phyloP scores from a whole-genome alignment of 2,113 vertebrate genomes.

The Tetrao urogallus region DNA sequence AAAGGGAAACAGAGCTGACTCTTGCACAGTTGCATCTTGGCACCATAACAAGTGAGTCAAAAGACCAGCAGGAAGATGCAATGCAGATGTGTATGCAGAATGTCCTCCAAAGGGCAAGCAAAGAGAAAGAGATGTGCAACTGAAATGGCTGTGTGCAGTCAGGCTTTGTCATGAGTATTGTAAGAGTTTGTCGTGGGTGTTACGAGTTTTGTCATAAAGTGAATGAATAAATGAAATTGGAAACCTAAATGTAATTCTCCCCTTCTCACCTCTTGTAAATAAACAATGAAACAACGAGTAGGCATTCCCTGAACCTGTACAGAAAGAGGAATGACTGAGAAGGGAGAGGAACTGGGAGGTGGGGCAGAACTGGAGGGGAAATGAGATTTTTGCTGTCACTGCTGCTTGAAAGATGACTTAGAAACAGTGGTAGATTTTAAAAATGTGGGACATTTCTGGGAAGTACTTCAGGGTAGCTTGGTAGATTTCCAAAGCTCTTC shows the following conservation, averaged over 20 bases:
- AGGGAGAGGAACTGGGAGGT: background rate
- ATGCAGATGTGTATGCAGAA: background rate
- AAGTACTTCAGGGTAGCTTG: background rate
- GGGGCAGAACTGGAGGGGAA: background rate
- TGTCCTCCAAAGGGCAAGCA: background rate
- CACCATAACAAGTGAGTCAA: background rate
- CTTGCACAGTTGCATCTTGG: background rate
- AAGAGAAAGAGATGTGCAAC: background rate
- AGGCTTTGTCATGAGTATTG: background rate
- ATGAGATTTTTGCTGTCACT: background rate
- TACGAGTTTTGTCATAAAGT: background rate
- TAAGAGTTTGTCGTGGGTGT: background rate
- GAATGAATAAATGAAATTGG: background rate
- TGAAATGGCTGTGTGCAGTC: background rate
- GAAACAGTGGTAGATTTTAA: background rate
- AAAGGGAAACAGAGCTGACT: background rate
- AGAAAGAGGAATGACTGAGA: background rate
- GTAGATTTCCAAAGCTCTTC: background rate
- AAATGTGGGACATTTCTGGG: background rate
- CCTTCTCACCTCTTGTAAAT: background rate
- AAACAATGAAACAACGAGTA: background rate
- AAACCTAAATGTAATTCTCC: background rate
- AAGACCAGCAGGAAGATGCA: background rate
- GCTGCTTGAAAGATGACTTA: background rate
- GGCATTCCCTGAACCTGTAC: rapidly evolving